Base-by-base conservation (phyloP, 2,113 vertebrate genomes). In the Cervus canadensis region DNA sequence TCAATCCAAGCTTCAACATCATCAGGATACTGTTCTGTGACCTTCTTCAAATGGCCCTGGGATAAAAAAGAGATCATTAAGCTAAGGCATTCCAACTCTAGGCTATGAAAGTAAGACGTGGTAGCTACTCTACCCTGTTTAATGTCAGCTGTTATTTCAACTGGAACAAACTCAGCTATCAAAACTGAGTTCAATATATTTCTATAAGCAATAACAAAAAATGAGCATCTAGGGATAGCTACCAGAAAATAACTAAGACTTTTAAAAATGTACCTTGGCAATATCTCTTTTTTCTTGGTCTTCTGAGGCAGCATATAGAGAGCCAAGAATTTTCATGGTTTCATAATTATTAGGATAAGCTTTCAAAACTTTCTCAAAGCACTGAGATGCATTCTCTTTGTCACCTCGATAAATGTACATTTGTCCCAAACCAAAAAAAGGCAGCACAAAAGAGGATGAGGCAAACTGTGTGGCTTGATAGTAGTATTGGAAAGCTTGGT, bases 1-100 rank as follows among this genome's bases (percentile, higher is more conserved):
- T 99, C 99, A 94, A 99, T 99, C 99, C 99, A 99, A 1, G 99
- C 99, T 98, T 99, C 99, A 90, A 99, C 99, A 40, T 99, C 99
- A 98, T 99, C 99, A 26, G 99, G 99, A 97, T 99, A 99, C 82
- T 99, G 99, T 98, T 99, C 99, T 4, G 99, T 99, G 52, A 99
- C 99, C 97, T 99, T 99, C 98, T 99, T 99, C 93, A 99, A 98
- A 98, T 99, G 99, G 33, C 99, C 99, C 99, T 99, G 90, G 16
- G 93, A 97, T 96, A 64, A 64, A 98, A 98, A 98, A 67, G 45
- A 98, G 56, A 93, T 90, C 62, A 93, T 82, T 50, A 95, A 89
- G 89, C 1, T 30, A 10, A 48, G 17, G 23, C 43, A 81, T 54
- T 30, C 43, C 30, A 88, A 30, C 23, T 4, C 78, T 1, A 78